Evolutionary conservation across 2,113 vertebrate genomes (phyloP).

Genomic region (Cynocephalus volans): DNA sequence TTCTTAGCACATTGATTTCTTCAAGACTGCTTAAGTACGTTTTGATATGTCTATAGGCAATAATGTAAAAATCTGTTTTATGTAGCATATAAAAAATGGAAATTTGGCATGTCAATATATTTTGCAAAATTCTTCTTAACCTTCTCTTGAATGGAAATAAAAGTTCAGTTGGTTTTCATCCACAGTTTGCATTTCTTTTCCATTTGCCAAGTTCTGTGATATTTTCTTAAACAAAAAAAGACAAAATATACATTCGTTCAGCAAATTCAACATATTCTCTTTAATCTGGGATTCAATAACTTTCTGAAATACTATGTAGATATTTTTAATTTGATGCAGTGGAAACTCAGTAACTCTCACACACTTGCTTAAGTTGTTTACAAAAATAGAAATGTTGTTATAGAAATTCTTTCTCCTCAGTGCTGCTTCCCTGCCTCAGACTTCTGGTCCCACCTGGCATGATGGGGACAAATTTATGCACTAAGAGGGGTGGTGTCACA

Average conservation of each 20-base stretch:
- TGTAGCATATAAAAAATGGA: background rate
- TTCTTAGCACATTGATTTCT: background rate
- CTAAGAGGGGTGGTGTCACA: accelerated
- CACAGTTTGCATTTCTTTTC: slow-evolving; percentile 6
- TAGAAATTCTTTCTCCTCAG: background rate
- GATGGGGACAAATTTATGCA: background rate
- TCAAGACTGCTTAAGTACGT: background rate
- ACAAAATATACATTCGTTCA: slow-evolving; percentile 16
- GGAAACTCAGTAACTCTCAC: background rate
- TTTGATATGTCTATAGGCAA: slow-evolving; percentile 31
- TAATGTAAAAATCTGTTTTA: slow-evolving; percentile 31
- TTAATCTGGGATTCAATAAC: slow-evolving; percentile 29
- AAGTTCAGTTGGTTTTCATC: slow-evolving; percentile 16
- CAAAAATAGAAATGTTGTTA: background rate
- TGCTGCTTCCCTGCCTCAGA: background rate
- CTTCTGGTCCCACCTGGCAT: background rate
- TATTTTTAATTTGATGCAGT: slow-evolving; percentile 42
- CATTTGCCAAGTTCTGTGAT: slow-evolving; percentile 44
- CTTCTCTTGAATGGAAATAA: background rate
- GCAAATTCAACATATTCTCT: background rate
- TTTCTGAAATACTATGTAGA: slow-evolving; percentile 38
- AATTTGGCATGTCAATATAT: background rate
- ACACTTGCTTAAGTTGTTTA: background rate
- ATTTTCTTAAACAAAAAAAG: slow-evolving; percentile 56
- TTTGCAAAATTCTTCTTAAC: slow-evolving; percentile 5